phyloP scores from a whole-genome alignment of 2,888 invertebrate genomes.

The Mythimna lalbum region DNA sequence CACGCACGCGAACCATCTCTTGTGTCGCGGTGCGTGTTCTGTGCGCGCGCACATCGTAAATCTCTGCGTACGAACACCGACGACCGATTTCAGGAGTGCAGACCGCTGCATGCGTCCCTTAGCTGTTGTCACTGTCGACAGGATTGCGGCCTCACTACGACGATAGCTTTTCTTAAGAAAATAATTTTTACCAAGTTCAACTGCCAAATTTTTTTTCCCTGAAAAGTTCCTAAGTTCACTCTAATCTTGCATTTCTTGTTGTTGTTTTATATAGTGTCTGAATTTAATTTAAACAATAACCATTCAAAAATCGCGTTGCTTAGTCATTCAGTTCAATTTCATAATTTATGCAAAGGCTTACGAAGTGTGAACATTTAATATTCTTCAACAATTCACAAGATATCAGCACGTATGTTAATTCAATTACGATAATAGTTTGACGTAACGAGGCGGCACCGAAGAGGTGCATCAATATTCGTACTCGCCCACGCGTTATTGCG shows the following conservation, averaged over 20 bases:
- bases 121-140: slow-evolving; percentile 56
- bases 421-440: slow-evolving; percentile 74
- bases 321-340: slow-evolving; percentile 29
- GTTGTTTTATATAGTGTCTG: not conserved
- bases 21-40: slow-evolving; percentile 78
- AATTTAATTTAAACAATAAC: not conserved
- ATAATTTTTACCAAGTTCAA: not conserved
- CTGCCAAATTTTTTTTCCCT: not conserved
- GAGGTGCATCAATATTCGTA: slow-evolving; percentile 80
- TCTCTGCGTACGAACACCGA: slow-evolving; percentile 67
- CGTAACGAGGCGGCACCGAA: slow-evolving; percentile 72
- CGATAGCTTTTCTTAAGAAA: slow-evolving; percentile 15
- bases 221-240: not conserved
- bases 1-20: slow-evolving; percentile 77
- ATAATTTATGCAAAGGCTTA: slow-evolving; percentile 71
- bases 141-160: slow-evolving; percentile 52
- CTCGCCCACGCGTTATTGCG: slow-evolving; percentile 77
- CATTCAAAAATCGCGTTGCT: not conserved
- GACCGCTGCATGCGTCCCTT: slow-evolving; percentile 61
- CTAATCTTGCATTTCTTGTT: not conserved
- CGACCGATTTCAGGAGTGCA: slow-evolving; percentile 66
- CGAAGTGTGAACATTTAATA: slow-evolving; percentile 45
- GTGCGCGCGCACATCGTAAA: slow-evolving; percentile 81
- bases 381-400: slow-evolving; percentile 47
- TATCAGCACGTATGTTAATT: slow-evolving; percentile 68